Base-by-base conservation (phyloP, 1,140 invertebrate species). In the Vollenhovia emeryi region DNA sequence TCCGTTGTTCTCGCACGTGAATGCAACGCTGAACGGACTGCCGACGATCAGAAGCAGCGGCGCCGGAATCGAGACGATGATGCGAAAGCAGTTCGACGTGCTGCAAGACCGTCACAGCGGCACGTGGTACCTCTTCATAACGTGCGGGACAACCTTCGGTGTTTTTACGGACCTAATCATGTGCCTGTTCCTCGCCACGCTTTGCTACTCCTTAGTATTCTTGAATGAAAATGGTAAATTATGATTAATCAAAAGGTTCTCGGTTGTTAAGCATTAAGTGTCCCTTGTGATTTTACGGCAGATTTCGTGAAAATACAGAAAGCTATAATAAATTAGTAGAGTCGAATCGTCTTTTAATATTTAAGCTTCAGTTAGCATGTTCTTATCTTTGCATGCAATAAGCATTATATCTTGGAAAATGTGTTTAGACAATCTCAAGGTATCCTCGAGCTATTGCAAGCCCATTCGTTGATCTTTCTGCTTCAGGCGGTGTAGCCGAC, bases 1-100 rank as follows among this genome's bases (percentile, higher is more conserved):
- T 94, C 98, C 98, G 0, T 96, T 99, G 0, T 98, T 98, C 91
- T 97, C 97, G 0, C 98, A 98, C 85, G 95, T 98, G 43, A 97
- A 96, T 36, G 96, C 97, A 0, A 97, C 97, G 0, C 90, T 98
- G 2, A 96, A 97, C 87, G 98, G 98, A 3, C 94, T 98, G 5
- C 96, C 96, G 69, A 98, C 98, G 0, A 98, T 99, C 50, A 95
- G 98, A 75, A 97, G 98, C 6, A 96, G 96, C 40, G 95, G 96
- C 21, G 94, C 96, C 7, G 95, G 79, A 0, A 87, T 93, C 6
- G 68, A 97, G 91, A 94, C 96, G 83, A 94, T 96, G 71, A 95
- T 99, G 79, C 96, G 96, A 89, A 95, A 97, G 82, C 96, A 97
- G 86, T 97, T 98, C 87, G 97, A 97, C 92, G 59, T 91, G 24